Percentiles rank a stretch among this genome's conserved stretches.
These are phyloP conservation scores for Auanema sp. DNA, from an alignment of 2,888 invertebrate species.

Conservation along the genomic window DNA sequence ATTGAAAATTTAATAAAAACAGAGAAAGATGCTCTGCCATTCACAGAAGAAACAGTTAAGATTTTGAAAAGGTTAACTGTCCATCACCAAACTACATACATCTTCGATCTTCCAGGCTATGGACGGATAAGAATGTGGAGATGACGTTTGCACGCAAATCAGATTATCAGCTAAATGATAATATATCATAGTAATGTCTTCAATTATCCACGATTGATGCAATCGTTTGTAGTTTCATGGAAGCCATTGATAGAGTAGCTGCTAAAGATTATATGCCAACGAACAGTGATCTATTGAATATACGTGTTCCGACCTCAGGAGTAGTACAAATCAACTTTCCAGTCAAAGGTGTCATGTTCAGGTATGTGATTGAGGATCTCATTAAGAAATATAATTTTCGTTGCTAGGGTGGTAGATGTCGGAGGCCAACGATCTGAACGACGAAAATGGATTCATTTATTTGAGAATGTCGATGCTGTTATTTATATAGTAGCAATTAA, in stretches of 20 bases:
- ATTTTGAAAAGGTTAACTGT: not conserved
- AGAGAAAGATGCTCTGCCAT: constrained; percentile 1
- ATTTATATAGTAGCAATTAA: constrained; percentile 44
- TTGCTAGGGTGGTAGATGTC: constrained; percentile 42
- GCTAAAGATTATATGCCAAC: constrained; percentile 30
- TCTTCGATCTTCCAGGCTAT: constrained; percentile 22
- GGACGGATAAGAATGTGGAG: constrained; percentile 35
- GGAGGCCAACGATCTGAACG: constrained; percentile 47
- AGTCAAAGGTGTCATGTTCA: constrained; percentile 38
- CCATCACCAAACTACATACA: not conserved
- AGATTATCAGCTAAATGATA: constrained; percentile 37
- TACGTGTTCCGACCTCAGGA: constrained; percentile 41
- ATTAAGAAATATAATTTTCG: not conserved
- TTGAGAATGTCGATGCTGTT: constrained; percentile 45
- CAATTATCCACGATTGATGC: not conserved
- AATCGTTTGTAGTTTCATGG: constrained; percentile 43
- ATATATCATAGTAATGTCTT: constrained; percentile 26
- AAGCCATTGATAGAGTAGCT: constrained; percentile 32
- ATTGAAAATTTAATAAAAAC: not conserved
- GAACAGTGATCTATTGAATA: constrained; percentile 32
- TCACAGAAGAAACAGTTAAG: not conserved
- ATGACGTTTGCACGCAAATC: constrained; percentile 28
- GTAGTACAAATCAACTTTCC: constrained; percentile 36
- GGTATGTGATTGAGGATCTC: constrained; percentile 19
- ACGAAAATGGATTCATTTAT: constrained; percentile 47